Conservation (phyloP, 1,140 invertebrate species). For the Tetragnatha versicolor region DNA sequence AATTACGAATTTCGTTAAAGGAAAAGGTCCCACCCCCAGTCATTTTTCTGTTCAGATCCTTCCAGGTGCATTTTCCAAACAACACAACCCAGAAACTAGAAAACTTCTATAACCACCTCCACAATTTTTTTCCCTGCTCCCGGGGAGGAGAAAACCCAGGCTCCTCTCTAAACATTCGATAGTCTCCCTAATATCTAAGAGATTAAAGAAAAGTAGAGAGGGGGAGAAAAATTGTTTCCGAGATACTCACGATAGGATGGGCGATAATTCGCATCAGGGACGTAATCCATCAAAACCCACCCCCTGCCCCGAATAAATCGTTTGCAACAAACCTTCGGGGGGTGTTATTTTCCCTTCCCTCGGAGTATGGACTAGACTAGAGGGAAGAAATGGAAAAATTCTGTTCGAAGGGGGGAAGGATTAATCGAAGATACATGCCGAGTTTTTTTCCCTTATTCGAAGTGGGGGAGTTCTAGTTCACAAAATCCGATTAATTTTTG, state of each 20-base stretch:
- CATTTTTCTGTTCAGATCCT: too few species aligned
- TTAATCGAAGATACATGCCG: constrained; percentile 19
- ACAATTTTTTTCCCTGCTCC: too few species aligned
- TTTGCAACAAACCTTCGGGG: constrained; percentile 4
- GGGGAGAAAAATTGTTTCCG: constrained; percentile 31
- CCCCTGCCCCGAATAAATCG: constrained; percentile 17
- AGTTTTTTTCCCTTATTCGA: neutral
- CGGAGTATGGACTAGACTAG: neutral
- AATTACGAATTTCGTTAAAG: too few species aligned
- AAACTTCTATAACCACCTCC: too few species aligned
- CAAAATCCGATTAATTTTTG: constrained; percentile 42
- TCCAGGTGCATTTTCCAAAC: too few species aligned
- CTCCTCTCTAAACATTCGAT: constrained; percentile 2
- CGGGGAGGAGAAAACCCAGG: constrained; percentile 11
- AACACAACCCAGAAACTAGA: too few species aligned
- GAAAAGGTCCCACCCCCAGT: too few species aligned
- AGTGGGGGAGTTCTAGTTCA: neutral
- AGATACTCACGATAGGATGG: constrained; percentile 23
- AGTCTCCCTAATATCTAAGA: constrained; percentile 21
- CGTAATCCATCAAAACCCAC: constrained; percentile 16
- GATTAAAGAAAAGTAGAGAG: constrained; percentile 14
- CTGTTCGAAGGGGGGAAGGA: constrained; percentile 13
- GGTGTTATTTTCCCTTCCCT: neutral
- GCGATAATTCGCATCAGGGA: constrained; percentile 36
- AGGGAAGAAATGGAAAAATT: constrained; percentile 10